Evolutionary conservation across 2,888 invertebrate genomes (phyloP), one percentile per base, ranked within the genome.

Genomic region (Brassicogethes aeneus): DNA sequence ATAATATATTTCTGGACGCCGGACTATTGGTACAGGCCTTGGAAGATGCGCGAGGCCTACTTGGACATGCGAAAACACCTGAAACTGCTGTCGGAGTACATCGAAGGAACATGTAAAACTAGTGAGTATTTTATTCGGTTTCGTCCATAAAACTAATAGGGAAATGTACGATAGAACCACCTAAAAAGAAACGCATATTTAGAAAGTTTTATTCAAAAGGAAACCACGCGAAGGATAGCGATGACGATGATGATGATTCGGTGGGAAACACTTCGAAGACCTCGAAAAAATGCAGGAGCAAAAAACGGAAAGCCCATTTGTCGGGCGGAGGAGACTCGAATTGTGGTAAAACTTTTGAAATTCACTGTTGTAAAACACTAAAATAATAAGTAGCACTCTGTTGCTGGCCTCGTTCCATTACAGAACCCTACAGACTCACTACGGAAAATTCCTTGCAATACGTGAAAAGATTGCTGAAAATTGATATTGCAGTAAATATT

Each of bases 1-100:
- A 61, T 70, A 1, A 56, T 72, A 13, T 57, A 72, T 2, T 76
- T 75, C 50, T 76, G 75, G 75, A 75, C 75, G 0, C 71, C 74
- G 1, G 71, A 72, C 23, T 74, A 72, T 49, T 74, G 71, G 72
- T 75, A 74, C 51, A 54, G 72, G 34, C 75, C 75, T 0, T 61
- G 68, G 44, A 65, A 71, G 2, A 68, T 70, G 0, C 58, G 56
- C 7, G 61, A 64, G 16, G 66, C 68, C 10, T 75, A 74, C 48
- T 52, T 54, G 10, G 66, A 72, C 43, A 48, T 69, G 3, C 59
- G 63, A 30, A 53, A 48, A n/a, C 70, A 72, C 46, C 48, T 73
- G 13, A 53, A 50, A 14, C 10, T 10, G 10, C 5, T 23, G 5
- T 7, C 23, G 5, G 23, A 23, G 10, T 23, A 23, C 10, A 5